These are phyloP conservation scores for Polyergus mexicanus DNA, from an alignment of 1,140 invertebrate species.

Conservation along the genomic window DNA sequence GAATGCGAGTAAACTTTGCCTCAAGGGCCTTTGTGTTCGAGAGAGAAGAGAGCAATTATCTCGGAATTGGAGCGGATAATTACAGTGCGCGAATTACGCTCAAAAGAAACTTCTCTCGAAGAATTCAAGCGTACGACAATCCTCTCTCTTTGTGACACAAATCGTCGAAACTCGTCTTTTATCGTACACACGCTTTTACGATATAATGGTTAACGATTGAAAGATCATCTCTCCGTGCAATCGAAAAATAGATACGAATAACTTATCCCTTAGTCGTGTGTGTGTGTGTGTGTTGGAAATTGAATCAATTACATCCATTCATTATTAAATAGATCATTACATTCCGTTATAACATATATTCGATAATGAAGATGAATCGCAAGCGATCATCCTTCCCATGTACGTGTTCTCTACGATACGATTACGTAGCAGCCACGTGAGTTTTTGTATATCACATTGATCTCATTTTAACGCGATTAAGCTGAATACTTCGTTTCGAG, in stretches of 20 bases:
- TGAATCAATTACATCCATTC: conserved; percentile 5
- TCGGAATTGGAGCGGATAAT: conserved; percentile 81
- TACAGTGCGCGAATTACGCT: conserved; percentile 79
- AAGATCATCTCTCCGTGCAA: not conserved
- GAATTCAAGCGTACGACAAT: conserved; percentile 67
- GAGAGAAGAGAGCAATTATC: conserved; percentile 83
- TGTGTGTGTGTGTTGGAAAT: not conserved
- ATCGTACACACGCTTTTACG: not conserved
- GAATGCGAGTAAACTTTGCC: conserved; percentile 75
- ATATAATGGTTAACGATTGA: not conserved
- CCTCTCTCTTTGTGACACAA: not conserved
- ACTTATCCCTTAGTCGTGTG: not conserved
- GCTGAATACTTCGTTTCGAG: conserved; percentile 55
- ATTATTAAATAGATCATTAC: not conserved
- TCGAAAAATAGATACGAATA: not conserved
- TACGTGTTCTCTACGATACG: not conserved
- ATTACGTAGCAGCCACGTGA: not conserved
- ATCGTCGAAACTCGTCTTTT: not conserved
- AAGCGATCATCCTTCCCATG: not conserved
- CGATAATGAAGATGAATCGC: conserved; percentile 26
- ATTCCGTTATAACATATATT: not conserved
- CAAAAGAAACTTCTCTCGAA: conserved; percentile 72
- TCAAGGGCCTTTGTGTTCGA: conserved; percentile 49
- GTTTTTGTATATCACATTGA: conserved; percentile 51
- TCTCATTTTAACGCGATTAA: conserved; percentile 76